Evolutionary conservation across 2,888 invertebrate genomes (phyloP).

Genomic region (Entomobrya proxima): DNA sequence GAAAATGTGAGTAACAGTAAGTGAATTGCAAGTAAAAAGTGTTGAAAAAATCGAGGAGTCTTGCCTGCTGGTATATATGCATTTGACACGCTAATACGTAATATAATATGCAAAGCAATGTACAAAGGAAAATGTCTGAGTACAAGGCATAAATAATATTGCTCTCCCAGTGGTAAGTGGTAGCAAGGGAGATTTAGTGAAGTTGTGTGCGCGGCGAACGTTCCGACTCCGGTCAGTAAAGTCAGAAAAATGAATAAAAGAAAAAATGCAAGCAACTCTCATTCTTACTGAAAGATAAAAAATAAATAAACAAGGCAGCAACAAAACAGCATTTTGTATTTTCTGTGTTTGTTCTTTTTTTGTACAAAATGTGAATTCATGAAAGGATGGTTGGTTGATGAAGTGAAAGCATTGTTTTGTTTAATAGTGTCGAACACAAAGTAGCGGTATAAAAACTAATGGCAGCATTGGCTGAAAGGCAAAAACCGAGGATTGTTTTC

Average conservation of each 20-base stretch:
- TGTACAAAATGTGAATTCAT: conserved; percentile 23
- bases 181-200: conserved; percentile 20
- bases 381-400: conserved; percentile 2
- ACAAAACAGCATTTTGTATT: neutral
- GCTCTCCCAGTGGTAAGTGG: conserved; percentile 14
- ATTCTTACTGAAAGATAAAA: neutral
- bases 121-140: conserved; percentile 30
- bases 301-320: conserved; percentile 24
- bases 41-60: conserved; percentile 26
- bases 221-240: conserved; percentile 2
- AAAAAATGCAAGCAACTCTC: conserved; percentile 36
- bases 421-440: conserved; percentile 9
- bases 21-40: conserved; percentile 21
- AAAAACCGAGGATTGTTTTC: neutral
- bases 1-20: conserved; percentile 32
- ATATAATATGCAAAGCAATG: conserved; percentile 32
- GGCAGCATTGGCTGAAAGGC: neutral
- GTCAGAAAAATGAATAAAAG: conserved; percentile 33
- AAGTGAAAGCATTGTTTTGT: conserved; percentile 32
- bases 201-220: neutral
- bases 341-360: conserved; percentile 7
- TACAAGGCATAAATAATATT: conserved; percentile 41
- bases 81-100: conserved; percentile 34
- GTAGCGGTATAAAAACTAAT: neutral
- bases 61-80: neutral